phyloP scores from a whole-genome alignment of 2,797 vertebrate species.

The Oceanodroma leucorhoa region DNA sequence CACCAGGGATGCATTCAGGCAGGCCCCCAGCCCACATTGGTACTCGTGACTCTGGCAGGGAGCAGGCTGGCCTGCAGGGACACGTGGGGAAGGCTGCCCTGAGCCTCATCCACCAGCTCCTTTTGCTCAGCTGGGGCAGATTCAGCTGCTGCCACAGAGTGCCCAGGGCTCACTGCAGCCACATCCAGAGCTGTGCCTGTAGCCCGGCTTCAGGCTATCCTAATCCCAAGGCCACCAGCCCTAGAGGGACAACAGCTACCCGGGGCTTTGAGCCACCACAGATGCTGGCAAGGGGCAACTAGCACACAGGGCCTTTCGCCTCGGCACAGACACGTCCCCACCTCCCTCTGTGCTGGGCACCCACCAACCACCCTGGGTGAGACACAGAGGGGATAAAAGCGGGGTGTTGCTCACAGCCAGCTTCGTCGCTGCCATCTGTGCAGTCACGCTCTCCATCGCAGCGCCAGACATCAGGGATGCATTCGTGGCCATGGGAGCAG shows the following conservation, averaged over 20 bases:
- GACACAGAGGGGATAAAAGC: neutral
- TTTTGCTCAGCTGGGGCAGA: neutral
- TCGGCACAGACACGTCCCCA: neutral
- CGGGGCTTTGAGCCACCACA: neutral
- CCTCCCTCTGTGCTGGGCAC: neutral
- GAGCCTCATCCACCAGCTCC: neutral
- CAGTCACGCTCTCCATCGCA: slow-evolving; percentile 88
- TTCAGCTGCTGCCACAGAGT: neutral
- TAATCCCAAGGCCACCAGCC: neutral
- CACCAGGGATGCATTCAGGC: slow-evolving; percentile 76
- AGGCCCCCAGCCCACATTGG: slow-evolving; percentile 76
- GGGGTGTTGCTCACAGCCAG: slow-evolving; percentile 78
- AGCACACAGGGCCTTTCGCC: neutral
- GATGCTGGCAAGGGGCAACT: neutral
- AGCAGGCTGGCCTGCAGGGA: slow-evolving; percentile 70
- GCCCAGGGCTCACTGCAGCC: neutral
- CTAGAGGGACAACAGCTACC: neutral
- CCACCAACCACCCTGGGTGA: neutral
- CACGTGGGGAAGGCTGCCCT: neutral
- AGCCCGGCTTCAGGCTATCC: neutral
- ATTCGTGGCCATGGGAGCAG: slow-evolving; percentile 76
- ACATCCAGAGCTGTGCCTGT: neutral
- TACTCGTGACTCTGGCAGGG: slow-evolving; percentile 79
- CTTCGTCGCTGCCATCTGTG: slow-evolving; percentile 82
- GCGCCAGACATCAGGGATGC: slow-evolving; percentile 84